These are phyloP conservation scores for Gobio gobio DNA, from an alignment of 2,113 vertebrate genomes.

Conservation along the genomic window DNA sequence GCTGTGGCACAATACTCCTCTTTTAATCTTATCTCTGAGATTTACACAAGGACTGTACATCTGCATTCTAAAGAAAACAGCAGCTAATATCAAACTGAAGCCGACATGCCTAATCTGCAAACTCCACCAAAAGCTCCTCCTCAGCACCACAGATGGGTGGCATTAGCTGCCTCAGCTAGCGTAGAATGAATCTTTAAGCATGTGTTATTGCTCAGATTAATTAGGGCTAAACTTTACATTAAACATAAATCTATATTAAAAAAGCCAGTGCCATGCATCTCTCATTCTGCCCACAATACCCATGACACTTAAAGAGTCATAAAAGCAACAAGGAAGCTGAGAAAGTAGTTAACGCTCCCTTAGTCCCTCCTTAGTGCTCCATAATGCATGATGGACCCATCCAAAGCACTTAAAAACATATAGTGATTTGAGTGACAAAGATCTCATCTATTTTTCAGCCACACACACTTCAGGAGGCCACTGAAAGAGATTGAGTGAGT, in stretches of 20 bases:
- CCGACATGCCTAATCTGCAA: slow-evolving; percentile 74
- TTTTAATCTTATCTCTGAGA: slow-evolving; percentile 64
- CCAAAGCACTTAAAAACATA: slow-evolving; percentile 76
- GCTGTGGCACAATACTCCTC: slow-evolving; percentile 64
- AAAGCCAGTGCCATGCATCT: slow-evolving; percentile 69
- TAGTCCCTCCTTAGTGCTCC: slow-evolving; percentile 60
- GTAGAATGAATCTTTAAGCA: slow-evolving; percentile 67
- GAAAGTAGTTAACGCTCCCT: slow-evolving; percentile 28
- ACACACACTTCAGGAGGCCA: slow-evolving; percentile 53
- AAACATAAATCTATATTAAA: slow-evolving; percentile 66
- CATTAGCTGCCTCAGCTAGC: slow-evolving; percentile 70
- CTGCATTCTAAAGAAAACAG: slow-evolving; percentile 74
- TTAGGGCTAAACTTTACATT: slow-evolving; percentile 76
- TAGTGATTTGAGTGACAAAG: slow-evolving; percentile 80
- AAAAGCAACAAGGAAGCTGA: neutral
- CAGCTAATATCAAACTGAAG: slow-evolving; percentile 70
- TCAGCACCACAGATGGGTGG: slow-evolving; percentile 69
- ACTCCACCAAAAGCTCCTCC: slow-evolving; percentile 73
- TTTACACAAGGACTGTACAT: slow-evolving; percentile 65
- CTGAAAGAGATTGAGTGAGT: slow-evolving; percentile 41
- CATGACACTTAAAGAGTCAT: neutral
- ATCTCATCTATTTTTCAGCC: slow-evolving; percentile 81
- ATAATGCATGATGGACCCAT: slow-evolving; percentile 77
- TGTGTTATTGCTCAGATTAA: slow-evolving; percentile 76
- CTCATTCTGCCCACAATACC: slow-evolving; percentile 66